These are phyloP conservation scores for Hirudo medicinalis DNA, from an alignment of 1,140 invertebrate genomes.

Conservation along the genomic window DNA sequence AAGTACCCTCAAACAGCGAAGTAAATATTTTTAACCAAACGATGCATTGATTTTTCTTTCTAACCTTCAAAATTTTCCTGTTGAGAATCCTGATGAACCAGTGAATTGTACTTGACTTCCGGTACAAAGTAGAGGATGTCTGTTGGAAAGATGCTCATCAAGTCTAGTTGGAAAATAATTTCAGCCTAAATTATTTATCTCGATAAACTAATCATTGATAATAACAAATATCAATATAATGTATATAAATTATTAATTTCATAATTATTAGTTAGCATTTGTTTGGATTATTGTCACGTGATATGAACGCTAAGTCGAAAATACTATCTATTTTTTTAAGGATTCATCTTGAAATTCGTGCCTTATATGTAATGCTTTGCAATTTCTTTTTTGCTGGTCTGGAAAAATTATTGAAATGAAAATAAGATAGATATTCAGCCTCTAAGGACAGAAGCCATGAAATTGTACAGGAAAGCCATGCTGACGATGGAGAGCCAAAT, in stretches of 20 bases:
- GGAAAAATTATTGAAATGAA: slow-evolving; percentile 14
- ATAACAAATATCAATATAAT: too few species aligned
- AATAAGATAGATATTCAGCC: slow-evolving; percentile 29
- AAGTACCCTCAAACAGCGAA: too few species aligned
- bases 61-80: slow-evolving; percentile 66
- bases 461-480: slow-evolving; percentile 70
- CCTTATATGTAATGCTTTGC: slow-evolving; percentile 60
- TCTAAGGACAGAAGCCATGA: slow-evolving; percentile 67
- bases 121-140: slow-evolving; percentile 64
- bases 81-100: slow-evolving; percentile 66
- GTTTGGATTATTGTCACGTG: too few species aligned
- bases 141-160: slow-evolving; percentile 62
- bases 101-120: slow-evolving; percentile 50
- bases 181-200: too few species aligned
- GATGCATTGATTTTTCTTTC: slow-evolving; percentile 1
- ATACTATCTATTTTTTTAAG: slow-evolving; percentile 17
- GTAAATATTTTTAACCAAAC: too few species aligned
- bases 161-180: slow-evolving; percentile 52
- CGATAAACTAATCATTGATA: too few species aligned
- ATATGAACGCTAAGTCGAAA: too few species aligned
- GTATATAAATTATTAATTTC: too few species aligned
- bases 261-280: too few species aligned
- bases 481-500: slow-evolving; percentile 68
- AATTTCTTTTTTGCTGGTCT: slow-evolving; percentile 53
- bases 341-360: slow-evolving; percentile 54